A percentile compares a stretch with the other conserved stretches of the same genome.
These are phyloP conservation scores for Penaeus japonicus DNA, from an alignment of 1,140 invertebrate species.

Conservation along the genomic window DNA sequence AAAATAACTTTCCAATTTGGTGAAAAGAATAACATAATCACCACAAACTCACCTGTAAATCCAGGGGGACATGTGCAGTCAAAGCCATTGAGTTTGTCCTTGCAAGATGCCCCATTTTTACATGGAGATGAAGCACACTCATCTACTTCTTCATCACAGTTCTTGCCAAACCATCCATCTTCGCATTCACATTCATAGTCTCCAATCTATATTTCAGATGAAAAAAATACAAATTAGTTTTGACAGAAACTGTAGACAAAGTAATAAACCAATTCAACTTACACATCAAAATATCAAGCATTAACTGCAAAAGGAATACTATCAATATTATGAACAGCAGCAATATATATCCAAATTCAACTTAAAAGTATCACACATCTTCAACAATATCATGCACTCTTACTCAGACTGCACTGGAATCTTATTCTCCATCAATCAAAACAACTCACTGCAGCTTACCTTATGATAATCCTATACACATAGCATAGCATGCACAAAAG, in stretches of 20 bases:
- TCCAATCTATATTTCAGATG: slow-evolving; percentile 64
- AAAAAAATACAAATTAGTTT: neutral
- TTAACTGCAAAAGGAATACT: no score
- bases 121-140: slow-evolving; percentile 65
- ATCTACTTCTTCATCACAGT: slow-evolving; percentile 71
- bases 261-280: no score
- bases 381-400: no score
- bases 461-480: no score
- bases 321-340: no score
- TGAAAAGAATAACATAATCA: slow-evolving; percentile 73
- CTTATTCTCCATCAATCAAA: no score
- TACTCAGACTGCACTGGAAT: no score
- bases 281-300: no score
- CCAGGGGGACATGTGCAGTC: slow-evolving; percentile 67
- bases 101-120: slow-evolving; percentile 66
- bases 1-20: neutral
- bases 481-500: no score
- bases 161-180: slow-evolving; percentile 80
- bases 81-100: slow-evolving; percentile 63
- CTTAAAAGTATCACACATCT: no score
- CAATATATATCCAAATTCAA: no score
- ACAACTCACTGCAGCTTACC: no score
- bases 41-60: slow-evolving; percentile 68
- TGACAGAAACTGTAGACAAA: neutral
- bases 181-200: slow-evolving; percentile 84